phyloP scores from a whole-genome alignment of 37 sponge, comb jelly and placozoan genomes.

The Hormiphora californensis region DNA sequence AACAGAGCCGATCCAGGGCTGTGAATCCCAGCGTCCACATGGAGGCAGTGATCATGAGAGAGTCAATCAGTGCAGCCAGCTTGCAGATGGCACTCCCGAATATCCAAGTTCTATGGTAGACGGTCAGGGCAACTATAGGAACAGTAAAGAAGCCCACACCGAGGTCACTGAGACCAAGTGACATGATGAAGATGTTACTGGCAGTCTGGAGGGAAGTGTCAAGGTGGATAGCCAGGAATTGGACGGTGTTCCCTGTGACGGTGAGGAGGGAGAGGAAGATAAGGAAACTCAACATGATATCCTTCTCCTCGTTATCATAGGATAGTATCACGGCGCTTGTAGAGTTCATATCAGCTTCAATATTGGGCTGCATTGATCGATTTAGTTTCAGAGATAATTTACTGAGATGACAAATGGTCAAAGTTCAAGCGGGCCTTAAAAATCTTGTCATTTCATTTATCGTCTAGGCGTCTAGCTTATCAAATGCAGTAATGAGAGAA shows the following conservation, averaged over 20 bases:
- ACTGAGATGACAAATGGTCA: too few species aligned
- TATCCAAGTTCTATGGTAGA: conserved; percentile 14
- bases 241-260: not conserved
- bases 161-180: conserved; percentile 44
- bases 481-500: too few species aligned
- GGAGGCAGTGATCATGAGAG: conserved; percentile 45
- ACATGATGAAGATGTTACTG: conserved; percentile 49
- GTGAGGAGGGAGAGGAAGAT: conserved; percentile 7
- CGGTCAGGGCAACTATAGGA: conserved; percentile 22
- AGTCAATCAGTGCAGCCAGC: conserved; percentile 17
- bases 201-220: conserved; percentile 27
- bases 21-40: conserved; percentile 54
- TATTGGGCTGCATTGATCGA: too few species aligned
- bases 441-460: too few species aligned
- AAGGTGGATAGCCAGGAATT: not conserved
- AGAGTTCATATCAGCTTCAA: too few species aligned
- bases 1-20: not conserved
- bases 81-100: not conserved
- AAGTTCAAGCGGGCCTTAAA: too few species aligned
- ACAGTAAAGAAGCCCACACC: conserved; percentile 44
- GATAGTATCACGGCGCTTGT: too few species aligned
- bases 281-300: conserved; percentile 4
- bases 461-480: too few species aligned
- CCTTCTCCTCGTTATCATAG: not conserved
- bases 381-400: too few species aligned